Conservation (phyloP, 2,888 invertebrate genomes). For the Netelia virgata region DNA sequence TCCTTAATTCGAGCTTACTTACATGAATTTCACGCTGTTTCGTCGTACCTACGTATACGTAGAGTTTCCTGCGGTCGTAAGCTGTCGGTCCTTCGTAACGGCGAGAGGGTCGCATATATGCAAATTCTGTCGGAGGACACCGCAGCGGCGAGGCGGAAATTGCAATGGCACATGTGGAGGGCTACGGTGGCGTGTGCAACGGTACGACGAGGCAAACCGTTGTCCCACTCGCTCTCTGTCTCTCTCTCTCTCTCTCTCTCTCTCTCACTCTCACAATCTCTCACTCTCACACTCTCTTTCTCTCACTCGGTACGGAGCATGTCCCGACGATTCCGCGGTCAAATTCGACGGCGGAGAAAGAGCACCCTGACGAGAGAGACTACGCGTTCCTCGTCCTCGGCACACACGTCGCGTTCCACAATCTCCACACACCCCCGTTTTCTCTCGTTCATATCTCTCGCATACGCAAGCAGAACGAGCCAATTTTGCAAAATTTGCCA, state of each 20-base stretch:
- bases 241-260: too few relatives aligned
- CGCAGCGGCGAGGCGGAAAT: slow-evolving; percentile 45
- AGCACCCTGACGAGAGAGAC: slow-evolving; percentile 59
- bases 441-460: slow-evolving; percentile 24
- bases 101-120: slow-evolving; percentile 56
- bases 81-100: slow-evolving; percentile 17
- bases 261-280: too few relatives aligned
- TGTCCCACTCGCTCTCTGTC: background rate
- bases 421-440: background rate
- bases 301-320: slow-evolving; percentile 39
- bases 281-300: too few relatives aligned
- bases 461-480: slow-evolving; percentile 49
- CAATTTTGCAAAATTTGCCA: slow-evolving; percentile 52
- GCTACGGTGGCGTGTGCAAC: slow-evolving; percentile 12
- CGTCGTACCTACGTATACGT: slow-evolving; percentile 13
- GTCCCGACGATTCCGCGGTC: slow-evolving; percentile 64
- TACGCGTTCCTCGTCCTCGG: slow-evolving; percentile 51
- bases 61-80: slow-evolving; percentile 24
- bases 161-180: slow-evolving; percentile 48
- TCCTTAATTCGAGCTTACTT: slow-evolving; percentile 6
- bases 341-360: slow-evolving; percentile 65
- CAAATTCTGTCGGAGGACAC: slow-evolving; percentile 54
- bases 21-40: slow-evolving; percentile 23
- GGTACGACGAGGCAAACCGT: background rate
- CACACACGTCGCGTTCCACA: slow-evolving; percentile 49